Evolutionary conservation across 1,140 invertebrate species (phyloP).

Genomic region (Galendromus occidentalis): DNA sequence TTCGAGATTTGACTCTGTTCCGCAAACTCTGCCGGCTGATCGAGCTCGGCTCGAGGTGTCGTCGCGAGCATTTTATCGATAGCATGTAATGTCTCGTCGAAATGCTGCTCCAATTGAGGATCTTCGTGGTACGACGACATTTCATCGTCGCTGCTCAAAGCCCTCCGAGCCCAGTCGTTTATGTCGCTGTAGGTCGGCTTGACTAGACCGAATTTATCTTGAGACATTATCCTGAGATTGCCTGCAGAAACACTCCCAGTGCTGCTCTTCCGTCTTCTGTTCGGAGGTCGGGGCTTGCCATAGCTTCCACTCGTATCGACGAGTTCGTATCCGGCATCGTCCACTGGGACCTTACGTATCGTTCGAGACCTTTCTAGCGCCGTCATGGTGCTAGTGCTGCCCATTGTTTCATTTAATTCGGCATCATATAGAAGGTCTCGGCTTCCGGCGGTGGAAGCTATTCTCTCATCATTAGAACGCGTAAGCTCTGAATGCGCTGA

Average conservation of each 20-base stretch:
- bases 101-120: neutral
- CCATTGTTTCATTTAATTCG: neutral
- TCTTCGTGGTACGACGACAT: constrained; percentile 3
- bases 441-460: neutral
- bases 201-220: constrained; percentile 6
- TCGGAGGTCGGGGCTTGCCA: neutral
- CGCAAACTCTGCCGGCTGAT: neutral
- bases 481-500: too few species aligned
- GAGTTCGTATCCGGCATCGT: neutral
- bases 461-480: too few species aligned
- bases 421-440: neutral
- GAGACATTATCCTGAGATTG: neutral
- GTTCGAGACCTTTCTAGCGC: neutral
- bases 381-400: neutral
- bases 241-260: neutral
- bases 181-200: constrained; percentile 4
- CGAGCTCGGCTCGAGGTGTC: neutral
- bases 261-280: neutral
- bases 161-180: neutral
- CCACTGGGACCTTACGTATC: neutral
- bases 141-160: constrained; percentile 9
- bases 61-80: neutral
- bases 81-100: neutral
- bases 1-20: neutral
- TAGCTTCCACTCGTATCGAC: neutral